These are phyloP conservation scores for Todiramphus chloris DNA, from an alignment of 2,113 vertebrate species.

Conservation along the genomic window DNA sequence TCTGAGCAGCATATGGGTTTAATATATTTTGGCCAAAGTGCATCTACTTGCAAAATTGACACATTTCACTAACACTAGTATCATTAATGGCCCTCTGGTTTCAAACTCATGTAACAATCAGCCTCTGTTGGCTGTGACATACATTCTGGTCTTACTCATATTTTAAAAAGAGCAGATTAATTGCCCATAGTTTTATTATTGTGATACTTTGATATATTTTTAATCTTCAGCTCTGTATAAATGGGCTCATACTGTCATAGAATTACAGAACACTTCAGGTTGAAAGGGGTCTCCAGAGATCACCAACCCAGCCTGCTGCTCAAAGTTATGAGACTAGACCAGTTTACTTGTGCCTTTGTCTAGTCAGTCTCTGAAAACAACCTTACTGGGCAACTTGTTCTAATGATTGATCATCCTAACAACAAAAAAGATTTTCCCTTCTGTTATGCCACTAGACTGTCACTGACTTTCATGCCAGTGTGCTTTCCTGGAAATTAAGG, in stretches of 20 bases:
- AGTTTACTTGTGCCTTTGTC: background rate
- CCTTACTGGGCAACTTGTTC: background rate
- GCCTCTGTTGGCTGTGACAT: background rate
- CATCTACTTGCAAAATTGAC: background rate
- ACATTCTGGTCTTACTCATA: background rate
- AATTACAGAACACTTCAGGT: background rate
- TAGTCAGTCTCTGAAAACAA: background rate
- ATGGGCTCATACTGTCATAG: background rate
- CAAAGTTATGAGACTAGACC: background rate
- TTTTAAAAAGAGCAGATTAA: background rate
- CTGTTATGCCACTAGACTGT: background rate
- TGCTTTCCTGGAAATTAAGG: background rate
- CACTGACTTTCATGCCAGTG: background rate
- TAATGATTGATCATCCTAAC: too few species aligned
- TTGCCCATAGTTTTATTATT: background rate
- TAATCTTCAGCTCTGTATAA: background rate
- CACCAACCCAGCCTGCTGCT: background rate
- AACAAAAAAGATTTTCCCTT: background rate
- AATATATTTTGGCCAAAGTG: background rate
- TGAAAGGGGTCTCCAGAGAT: background rate
- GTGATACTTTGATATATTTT: background rate
- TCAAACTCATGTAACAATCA: background rate
- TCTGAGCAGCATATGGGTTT: background rate
- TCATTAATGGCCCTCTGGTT: background rate
- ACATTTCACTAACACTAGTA: background rate